phyloP scores from a whole-genome alignment of 2,797 vertebrate species.

The Tinamus major region DNA sequence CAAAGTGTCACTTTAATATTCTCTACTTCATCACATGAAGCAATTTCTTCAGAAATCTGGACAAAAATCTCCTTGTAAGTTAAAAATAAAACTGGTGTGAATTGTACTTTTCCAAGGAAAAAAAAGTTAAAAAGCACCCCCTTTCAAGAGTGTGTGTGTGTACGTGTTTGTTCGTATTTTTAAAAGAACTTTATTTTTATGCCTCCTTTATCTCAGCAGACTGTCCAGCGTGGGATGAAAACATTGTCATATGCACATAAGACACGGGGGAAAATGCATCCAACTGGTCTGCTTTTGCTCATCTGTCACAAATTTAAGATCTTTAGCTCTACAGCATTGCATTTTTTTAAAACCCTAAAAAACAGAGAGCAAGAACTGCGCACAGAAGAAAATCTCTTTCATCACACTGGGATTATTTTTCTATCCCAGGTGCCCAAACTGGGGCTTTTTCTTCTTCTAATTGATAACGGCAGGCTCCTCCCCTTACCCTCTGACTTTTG shows the following conservation, averaged over 20 bases:
- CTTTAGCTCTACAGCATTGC: constrained; percentile 5
- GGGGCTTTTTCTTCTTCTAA: constrained; percentile 61
- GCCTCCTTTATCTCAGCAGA: background rate
- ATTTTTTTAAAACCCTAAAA: background rate
- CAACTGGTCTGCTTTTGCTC: constrained; percentile 25
- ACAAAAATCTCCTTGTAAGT: constrained; percentile 33
- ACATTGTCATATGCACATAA: constrained; percentile 17
- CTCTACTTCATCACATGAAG: background rate
- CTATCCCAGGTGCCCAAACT: background rate
- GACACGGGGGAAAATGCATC: background rate
- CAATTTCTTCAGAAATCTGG: constrained; percentile 28
- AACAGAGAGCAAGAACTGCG: background rate
- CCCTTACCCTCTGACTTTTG: constrained; percentile 74
- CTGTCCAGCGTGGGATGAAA: background rate
- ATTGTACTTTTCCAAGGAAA: constrained; percentile 10
- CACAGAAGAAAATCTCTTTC: constrained; percentile 31
- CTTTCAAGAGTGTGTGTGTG: background rate
- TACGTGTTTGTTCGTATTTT: background rate
- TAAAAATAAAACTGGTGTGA: constrained; percentile 43
- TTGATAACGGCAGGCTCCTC: constrained; percentile 71
- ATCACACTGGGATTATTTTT: constrained; percentile 16
- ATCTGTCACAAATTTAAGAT: constrained; percentile 37
- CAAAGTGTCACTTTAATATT: constrained; percentile 39
- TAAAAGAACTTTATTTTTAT: background rate
- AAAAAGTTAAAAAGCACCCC: background rate